Percentiles rank a stretch among this genome's conserved stretches.
Evolutionary conservation across 2,888 invertebrate genomes (phyloP).

Genomic region (Scrobipalpa atriplicella): DNA sequence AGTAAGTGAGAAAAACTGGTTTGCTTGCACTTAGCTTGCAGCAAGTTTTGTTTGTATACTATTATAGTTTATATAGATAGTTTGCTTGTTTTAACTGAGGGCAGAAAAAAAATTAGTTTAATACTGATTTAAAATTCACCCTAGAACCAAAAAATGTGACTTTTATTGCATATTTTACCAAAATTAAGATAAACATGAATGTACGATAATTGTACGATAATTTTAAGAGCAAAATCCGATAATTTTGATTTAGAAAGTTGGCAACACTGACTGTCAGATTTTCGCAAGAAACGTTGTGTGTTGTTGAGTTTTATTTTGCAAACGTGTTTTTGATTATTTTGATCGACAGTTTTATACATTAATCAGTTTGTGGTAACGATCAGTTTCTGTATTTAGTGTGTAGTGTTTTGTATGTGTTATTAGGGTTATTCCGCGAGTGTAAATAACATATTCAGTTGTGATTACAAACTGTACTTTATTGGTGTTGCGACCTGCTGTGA

Average conservation of each 20-base stretch:
- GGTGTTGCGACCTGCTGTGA: constrained; percentile 68
- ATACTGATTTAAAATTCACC: too few species aligned
- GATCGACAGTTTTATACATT: constrained; percentile 55
- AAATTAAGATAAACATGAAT: too few species aligned
- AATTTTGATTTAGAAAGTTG: neutral
- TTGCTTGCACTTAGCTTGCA: too few species aligned
- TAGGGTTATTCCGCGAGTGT: constrained; percentile 57
- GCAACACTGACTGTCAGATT: constrained; percentile 32
- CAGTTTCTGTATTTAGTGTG: constrained; percentile 56
- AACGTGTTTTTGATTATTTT: constrained; percentile 60
- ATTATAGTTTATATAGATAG: too few species aligned
- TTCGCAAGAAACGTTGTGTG: constrained; percentile 58
- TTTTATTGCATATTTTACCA: too few species aligned
- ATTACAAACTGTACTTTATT: constrained; percentile 70
- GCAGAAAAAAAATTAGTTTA: too few species aligned
- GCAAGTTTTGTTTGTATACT: too few species aligned
- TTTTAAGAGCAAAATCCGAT: neutral
- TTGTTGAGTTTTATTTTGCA: constrained; percentile 71
- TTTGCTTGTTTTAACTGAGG: too few species aligned
- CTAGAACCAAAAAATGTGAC: too few species aligned
- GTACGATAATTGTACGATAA: neutral
- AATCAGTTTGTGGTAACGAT: constrained; percentile 48
- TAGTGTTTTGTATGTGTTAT: constrained; percentile 57
- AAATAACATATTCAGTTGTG: constrained; percentile 50
- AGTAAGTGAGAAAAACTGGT: too few species aligned